Evolutionary conservation across 23 tunicate species (phyloP).

Genomic region (Styela plicata): DNA sequence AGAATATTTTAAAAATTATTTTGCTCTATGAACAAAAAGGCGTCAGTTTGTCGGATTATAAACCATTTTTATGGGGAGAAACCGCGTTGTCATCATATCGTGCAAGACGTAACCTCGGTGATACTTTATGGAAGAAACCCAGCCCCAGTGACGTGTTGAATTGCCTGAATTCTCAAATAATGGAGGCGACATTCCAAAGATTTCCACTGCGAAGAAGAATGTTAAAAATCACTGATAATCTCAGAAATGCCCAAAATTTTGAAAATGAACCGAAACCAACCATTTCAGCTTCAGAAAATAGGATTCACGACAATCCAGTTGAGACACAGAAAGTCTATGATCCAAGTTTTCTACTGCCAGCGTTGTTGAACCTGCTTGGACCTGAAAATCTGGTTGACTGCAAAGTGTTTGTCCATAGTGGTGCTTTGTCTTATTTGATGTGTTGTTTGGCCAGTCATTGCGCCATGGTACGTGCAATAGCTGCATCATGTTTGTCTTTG

Average conservation of each 20-base stretch:
- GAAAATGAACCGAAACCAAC: conserved; percentile 14
- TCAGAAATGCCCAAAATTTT: conserved; percentile 9
- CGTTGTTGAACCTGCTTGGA: conserved; percentile 19
- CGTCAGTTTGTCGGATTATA: conserved; percentile 18
- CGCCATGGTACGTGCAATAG: conserved; percentile 27
- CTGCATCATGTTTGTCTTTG: conserved; percentile 40
- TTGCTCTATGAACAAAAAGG: conserved; percentile 50
- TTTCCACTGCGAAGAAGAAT: conserved; percentile 48
- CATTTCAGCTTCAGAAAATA: conserved; percentile 12
- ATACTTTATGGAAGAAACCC: conserved; percentile 51
- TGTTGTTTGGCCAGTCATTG: conserved; percentile 62
- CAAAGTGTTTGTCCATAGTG: conserved; percentile 36
- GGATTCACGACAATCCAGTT: not conserved
- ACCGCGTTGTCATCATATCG: conserved; percentile 42
- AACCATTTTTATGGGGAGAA: conserved; percentile 57
- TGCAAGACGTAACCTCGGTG: conserved; percentile 34
- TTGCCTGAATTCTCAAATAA: conserved; percentile 41
- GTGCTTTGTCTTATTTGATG: conserved; percentile 34
- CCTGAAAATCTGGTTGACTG: conserved; percentile 61
- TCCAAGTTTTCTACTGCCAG: conserved; percentile 45
- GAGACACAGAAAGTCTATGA: conserved; percentile 33
- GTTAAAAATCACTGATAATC: not conserved
- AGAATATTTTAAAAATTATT: conserved; percentile 30
- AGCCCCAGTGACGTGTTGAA: conserved; percentile 37
- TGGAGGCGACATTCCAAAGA: conserved; percentile 30